Evolutionary conservation across 2,888 invertebrate genomes (phyloP), one percentile per base, ranked within the genome.

Genomic region (Euspilapteryx auroguttella): DNA sequence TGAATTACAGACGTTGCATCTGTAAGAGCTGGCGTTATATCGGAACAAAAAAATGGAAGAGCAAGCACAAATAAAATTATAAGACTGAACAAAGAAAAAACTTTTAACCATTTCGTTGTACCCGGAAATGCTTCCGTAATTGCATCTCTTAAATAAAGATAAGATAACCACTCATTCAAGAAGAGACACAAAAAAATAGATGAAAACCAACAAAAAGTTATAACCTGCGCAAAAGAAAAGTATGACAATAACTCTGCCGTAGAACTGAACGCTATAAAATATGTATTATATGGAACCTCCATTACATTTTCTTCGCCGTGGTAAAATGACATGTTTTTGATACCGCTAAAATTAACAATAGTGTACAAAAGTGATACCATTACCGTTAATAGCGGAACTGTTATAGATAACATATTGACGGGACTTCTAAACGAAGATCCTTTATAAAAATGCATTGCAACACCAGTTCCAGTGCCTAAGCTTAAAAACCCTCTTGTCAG

Each of bases 281-380:
- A 65, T 3, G 40, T 31, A 37, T 42, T 56, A 2, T 38, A 33
- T 2, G 58, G 58, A 3, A 53, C 33, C 51, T 69, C 69, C 24
- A 66, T 40, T 6, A 68, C 44, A 30, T 56, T 52, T 38, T 68
- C 63, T 43, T 64, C 57, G 0, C 66, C 68, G 28, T 71, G 71
- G 35, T 52, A 69, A 35, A 58, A 71, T 12, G 65, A 57, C 57
- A 73, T 63, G 3, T 55, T 55, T 46, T 62, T 64, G 10, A 69
- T 50, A 9, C 63, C 68, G 30, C 54, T 57, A 34, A 52, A 68
- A 3, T 51, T 37, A 31, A 68, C 53, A 10, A 68, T 42, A 12
- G 53, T 41, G 7, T 56, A 42, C 33, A 58, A 40, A 8, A 55
- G 21, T 17, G 52, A 44, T 14, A 54, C 29, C 32, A 56, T 51